Evolutionary conservation across 2,888 invertebrate genomes (phyloP), one percentile per base, ranked within the genome.

Genomic region (Cosmorhoe ocellata): DNA sequence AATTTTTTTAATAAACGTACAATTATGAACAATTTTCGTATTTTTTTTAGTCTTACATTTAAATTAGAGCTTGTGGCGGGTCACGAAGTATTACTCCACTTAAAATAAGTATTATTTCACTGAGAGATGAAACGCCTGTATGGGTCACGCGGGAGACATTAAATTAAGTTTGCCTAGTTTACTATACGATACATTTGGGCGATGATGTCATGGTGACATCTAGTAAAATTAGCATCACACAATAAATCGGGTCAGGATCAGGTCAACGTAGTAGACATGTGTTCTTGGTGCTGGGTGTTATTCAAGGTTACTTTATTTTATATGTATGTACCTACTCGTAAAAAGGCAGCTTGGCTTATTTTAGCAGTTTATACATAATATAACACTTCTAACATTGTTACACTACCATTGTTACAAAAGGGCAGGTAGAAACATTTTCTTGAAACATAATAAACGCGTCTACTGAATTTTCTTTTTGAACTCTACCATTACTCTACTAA

Each of bases 191-290:
- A 50, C 38, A 51, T 52, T 51, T 36, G 42, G 26, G 39, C 30
- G 53, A 38, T 61, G 61, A 61, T 59, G 57, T 61, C 59, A 61
- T 43, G 26, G 38, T 50, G 48, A 40, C 50, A 51, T 52, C 51
- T 57, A 53, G 46, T 49, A 46, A 59, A 56, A 52, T 52, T 56
- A 57, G 51, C 51, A 57, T 46, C 51, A 55, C 30, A 36, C 51
- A 46, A 42, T 59, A 55, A 61, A 61, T 59, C 57, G 51, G 61
- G 61, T 59, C 61, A 61, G 53, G 59, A 57, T 54, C 55, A 51
- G 59, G 56, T 59, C 57, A 61, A 47, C 31, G 38, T 46, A 33
- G 44, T 28, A 47, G 38, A 31, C 41, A 33, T 12, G 10, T 42
- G 38, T 42, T n/a, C n/a, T n/a, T 32, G 38, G 37, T 42, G 42